These are phyloP conservation scores for Linnaemya vulpina DNA, from an alignment of 2,888 invertebrate genomes.

Conservation along the genomic window DNA sequence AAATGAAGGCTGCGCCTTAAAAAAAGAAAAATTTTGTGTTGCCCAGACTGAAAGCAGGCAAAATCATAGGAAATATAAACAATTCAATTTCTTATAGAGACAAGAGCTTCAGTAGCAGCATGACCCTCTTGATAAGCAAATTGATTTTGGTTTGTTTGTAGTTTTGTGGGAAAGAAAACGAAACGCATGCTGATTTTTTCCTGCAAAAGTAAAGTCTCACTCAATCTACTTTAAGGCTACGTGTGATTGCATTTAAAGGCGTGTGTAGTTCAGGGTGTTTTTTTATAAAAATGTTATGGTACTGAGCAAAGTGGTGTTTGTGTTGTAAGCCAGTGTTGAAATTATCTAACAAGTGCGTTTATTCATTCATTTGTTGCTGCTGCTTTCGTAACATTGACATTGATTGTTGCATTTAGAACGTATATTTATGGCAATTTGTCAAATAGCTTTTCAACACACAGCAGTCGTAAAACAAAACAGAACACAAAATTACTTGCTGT, in stretches of 20 bases:
- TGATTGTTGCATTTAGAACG: slow-evolving; percentile 71
- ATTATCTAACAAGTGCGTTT: slow-evolving; percentile 45
- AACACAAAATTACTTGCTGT: background rate
- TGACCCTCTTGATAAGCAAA: slow-evolving; percentile 64
- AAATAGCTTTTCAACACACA: slow-evolving; percentile 56
- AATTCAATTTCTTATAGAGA: slow-evolving; percentile 3
- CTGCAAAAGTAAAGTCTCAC: background rate
- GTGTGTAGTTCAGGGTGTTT: slow-evolving; percentile 43
- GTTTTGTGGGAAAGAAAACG: background rate
- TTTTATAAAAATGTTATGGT: background rate
- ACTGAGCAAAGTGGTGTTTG: background rate
- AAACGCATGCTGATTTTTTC: slow-evolving; percentile 34
- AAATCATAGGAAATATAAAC: too few relatives aligned
- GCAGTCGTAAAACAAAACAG: background rate
- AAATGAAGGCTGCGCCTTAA: slow-evolving; percentile 35
- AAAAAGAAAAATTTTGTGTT: background rate
- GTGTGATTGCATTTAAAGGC: background rate
- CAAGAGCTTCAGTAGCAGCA: slow-evolving; percentile 17
- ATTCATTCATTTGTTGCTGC: slow-evolving; percentile 5
- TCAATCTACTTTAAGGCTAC: background rate
- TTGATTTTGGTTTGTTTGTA: slow-evolving; percentile 4
- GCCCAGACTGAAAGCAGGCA: slow-evolving; percentile 13
- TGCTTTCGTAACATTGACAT: slow-evolving; percentile 63
- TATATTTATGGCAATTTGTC: slow-evolving; percentile 71
- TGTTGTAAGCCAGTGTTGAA: slow-evolving; percentile 29